These are phyloP conservation scores for Selenia dentaria DNA, from an alignment of 2,888 invertebrate genomes.

Conservation along the genomic window DNA sequence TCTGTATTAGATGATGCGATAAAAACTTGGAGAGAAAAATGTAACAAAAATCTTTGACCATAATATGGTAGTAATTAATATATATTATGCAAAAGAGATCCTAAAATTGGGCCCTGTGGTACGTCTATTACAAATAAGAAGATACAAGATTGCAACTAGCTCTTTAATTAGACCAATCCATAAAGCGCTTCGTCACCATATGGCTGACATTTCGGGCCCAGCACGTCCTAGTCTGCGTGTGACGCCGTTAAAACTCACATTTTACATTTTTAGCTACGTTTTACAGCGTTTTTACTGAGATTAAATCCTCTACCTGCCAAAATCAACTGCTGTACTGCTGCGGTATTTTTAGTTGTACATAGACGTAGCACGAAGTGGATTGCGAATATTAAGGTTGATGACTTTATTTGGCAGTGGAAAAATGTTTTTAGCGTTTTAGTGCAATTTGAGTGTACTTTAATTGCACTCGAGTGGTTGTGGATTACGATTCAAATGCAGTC, in stretches of 20 bases:
- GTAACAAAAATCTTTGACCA: too few relatives aligned
- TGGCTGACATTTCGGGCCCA: conserved; percentile 66
- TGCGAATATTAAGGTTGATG: conserved; percentile 27
- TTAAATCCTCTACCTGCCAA: conserved; percentile 35
- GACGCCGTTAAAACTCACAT: conserved; percentile 58
- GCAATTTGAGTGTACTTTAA: conserved; percentile 16
- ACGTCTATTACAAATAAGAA: too few relatives aligned
- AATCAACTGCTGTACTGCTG: conserved; percentile 27
- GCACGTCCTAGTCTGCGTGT: conserved; percentile 58
- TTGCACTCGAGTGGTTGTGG: conserved; percentile 7
- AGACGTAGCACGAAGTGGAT: conserved; percentile 13
- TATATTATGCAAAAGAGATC: too few relatives aligned
- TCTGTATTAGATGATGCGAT: too few relatives aligned
- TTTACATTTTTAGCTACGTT: conserved; percentile 42
- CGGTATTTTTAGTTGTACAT: conserved; percentile 18
- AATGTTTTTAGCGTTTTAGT: conserved; percentile 17
- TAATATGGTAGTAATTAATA: too few relatives aligned
- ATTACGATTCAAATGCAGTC: neutral
- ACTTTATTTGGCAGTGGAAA: conserved; percentile 28
- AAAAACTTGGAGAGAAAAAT: too few relatives aligned
- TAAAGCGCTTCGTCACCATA: conserved; percentile 60
- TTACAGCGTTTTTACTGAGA: conserved; percentile 38
- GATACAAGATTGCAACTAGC: too few relatives aligned
- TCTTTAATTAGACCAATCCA: conserved; percentile 37
- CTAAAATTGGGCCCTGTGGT: too few relatives aligned